Percentiles rank a stretch among this genome's conserved stretches.
Conservation (phyloP, 1,140 invertebrate genomes). For the Charaxes varanes region DNA sequence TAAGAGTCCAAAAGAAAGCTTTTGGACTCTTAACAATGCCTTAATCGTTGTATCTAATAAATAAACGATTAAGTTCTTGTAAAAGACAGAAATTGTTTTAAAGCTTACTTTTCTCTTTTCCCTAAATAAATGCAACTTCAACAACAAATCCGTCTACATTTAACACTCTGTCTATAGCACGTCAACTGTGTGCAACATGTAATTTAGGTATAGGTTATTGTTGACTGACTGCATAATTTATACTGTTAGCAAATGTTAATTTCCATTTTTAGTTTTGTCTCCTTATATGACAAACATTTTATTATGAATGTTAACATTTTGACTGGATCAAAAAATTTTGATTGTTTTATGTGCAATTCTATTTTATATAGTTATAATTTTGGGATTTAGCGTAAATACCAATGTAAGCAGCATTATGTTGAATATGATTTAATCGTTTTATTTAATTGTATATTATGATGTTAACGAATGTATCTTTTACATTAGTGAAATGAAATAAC, state of each 20-base stretch:
- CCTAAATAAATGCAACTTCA: too few relatives aligned
- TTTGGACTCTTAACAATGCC: too few relatives aligned
- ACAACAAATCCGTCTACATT: too few relatives aligned
- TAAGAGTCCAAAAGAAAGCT: too few relatives aligned
- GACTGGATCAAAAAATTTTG: slow-evolving; percentile 37
- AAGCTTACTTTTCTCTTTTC: too few relatives aligned
- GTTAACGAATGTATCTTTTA: slow-evolving; percentile 25
- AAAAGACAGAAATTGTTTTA: too few relatives aligned
- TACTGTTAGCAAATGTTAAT: slow-evolving; percentile 40
- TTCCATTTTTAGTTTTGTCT: slow-evolving; percentile 21
- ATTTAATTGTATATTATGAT: slow-evolving; percentile 17
- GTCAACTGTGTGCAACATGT: too few relatives aligned
- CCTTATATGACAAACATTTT: slow-evolving; percentile 14
- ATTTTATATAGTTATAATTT: slow-evolving; percentile 12
- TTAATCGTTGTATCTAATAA: too few relatives aligned
- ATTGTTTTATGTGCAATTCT: slow-evolving; percentile 30
- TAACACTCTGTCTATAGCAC: too few relatives aligned
- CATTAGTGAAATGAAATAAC: slow-evolving; percentile 27
- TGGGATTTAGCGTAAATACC: slow-evolving; percentile 9
- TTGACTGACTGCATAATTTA: slow-evolving; percentile 66
- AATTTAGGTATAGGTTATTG: slow-evolving; percentile 26
- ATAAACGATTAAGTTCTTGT: too few relatives aligned
- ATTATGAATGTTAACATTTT: slow-evolving; percentile 21
- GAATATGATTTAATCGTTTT: slow-evolving; percentile 21
- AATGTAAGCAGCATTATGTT: slow-evolving; percentile 8